These are phyloP conservation scores for Periphyllus acericola DNA, from an alignment of 2,888 invertebrate species.

Conservation along the genomic window DNA sequence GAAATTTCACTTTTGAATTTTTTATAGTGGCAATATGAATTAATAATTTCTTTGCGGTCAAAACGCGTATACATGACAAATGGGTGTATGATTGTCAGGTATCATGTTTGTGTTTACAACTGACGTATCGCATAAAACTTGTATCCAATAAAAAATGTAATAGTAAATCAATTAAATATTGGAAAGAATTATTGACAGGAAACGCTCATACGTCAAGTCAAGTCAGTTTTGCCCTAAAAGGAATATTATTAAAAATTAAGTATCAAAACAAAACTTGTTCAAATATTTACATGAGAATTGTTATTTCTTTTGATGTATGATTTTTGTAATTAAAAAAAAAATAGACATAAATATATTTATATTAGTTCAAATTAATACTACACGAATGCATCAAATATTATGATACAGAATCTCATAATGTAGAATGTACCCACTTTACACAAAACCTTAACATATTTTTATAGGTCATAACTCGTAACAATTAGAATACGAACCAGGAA, in stretches of 20 bases:
- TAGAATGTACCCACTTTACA: no score
- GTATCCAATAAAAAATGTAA: slow-evolving; percentile 41
- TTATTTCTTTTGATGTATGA: not conserved
- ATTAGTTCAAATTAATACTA: not conserved
- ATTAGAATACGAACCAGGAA: not conserved
- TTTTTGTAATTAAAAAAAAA: not conserved
- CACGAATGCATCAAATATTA: not conserved
- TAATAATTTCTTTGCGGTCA: slow-evolving; percentile 33
- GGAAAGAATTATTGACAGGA: slow-evolving; percentile 10
- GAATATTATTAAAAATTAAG: not conserved
- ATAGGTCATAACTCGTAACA: slow-evolving; percentile 19
- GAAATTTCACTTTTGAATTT: slow-evolving; percentile 46
- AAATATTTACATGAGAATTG: slow-evolving; percentile 33
- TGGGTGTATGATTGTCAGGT: not conserved
- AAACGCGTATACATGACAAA: not conserved
- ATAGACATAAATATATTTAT: not conserved
- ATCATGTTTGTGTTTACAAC: slow-evolving; percentile 7
- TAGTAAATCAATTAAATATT: slow-evolving; percentile 4
- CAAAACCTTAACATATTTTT: not conserved
- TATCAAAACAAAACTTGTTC: not conserved
- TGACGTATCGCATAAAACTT: slow-evolving; percentile 15
- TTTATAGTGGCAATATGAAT: slow-evolving; percentile 33
- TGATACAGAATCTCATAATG: not conserved
- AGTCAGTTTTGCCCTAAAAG: not conserved
- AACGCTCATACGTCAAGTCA: not conserved